Evolutionary conservation across 2,888 invertebrate genomes (phyloP), one percentile per base, ranked within the genome.

Genomic region (Drosophila atripex): DNA sequence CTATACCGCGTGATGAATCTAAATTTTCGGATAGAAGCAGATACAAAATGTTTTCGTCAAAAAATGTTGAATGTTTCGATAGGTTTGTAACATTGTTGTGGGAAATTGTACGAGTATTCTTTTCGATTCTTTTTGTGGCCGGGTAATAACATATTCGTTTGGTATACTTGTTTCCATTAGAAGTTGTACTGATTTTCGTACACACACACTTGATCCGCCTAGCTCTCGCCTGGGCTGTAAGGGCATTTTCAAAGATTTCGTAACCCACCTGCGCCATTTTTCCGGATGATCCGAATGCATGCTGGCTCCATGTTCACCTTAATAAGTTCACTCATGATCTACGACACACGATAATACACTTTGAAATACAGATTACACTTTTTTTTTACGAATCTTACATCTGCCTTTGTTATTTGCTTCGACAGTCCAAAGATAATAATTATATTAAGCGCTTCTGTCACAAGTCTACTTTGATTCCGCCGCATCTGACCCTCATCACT

Each of bases 1-100:
- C 96, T 94, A 96, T 96, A 91, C 96, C 96, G 91, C 96, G 94
- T 92, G 96, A 96, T 92, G 95, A 94, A 94, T 97, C 97, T 96
- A 95, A 97, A 97, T 93, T 94, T 93, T 90, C 63, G 92, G 91
- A 92, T 91, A 92, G 92, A 93, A 93, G 93, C 93, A 93, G 93
- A 93, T 93, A 94, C 91, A 91, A 91, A 91, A 91, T 90, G 84
- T 88, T 91, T 91, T 91, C 91, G 91, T 91, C 90, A 92, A 91
- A 91, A 90, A 69, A 78, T 88, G 87, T 85, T 86, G 84, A 77
- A 52, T 86, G 74, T 71, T 84, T 69, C 68, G 57, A 82, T 73
- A 73, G 88, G 85, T 78, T 84, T 87, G 76, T 80, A 80, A 76
- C 71, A 78, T 83, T 87, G 76, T 76, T 56, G 55, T 56, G n/a